phyloP scores from a whole-genome alignment of 92 coral and sea anemone genomes.

The Virgularia gustaviana region DNA sequence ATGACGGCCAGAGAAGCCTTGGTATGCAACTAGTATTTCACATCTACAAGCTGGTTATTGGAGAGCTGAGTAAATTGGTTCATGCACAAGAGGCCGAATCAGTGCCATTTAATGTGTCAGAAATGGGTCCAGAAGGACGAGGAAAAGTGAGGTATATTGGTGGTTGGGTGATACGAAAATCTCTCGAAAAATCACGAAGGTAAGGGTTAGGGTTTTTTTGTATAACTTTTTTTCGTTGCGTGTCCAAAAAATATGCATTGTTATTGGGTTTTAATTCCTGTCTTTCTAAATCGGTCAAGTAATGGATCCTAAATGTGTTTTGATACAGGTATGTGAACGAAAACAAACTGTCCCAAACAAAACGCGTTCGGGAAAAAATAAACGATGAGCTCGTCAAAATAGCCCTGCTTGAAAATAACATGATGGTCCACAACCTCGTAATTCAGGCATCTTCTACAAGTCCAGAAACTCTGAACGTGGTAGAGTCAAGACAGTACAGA shows the following conservation, averaged over 20 bases:
- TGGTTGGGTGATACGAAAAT: conserved; percentile 25
- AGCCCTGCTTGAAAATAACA: conserved; percentile 21
- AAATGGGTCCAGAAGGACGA: conserved; percentile 25
- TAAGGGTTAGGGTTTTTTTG: not conserved
- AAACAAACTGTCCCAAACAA: too few relatives aligned
- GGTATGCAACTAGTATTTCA: conserved; percentile 16
- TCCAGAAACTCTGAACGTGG: conserved; percentile 34
- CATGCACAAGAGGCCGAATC: conserved; percentile 12
- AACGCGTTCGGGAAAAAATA: not conserved
- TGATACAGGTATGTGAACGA: too few relatives aligned
- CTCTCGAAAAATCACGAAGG: conserved; percentile 29
- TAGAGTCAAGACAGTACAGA: conserved; percentile 28
- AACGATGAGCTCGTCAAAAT: conserved; percentile 16
- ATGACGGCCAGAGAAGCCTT: conserved; percentile 1
- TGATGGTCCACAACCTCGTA: conserved; percentile 7
- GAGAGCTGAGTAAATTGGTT: not conserved
- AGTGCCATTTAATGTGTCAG: conserved; percentile 16
- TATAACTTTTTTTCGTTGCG: too few relatives aligned
- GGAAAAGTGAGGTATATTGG: conserved; percentile 32
- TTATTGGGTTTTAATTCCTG: too few relatives aligned
- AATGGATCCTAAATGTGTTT: too few relatives aligned
- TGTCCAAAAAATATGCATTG: too few relatives aligned
- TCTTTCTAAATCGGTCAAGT: too few relatives aligned
- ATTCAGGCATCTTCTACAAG: conserved; percentile 1
- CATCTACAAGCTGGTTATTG: not conserved